phyloP scores from a whole-genome alignment of 2,113 vertebrate species.

The Aviceda subcristata region DNA sequence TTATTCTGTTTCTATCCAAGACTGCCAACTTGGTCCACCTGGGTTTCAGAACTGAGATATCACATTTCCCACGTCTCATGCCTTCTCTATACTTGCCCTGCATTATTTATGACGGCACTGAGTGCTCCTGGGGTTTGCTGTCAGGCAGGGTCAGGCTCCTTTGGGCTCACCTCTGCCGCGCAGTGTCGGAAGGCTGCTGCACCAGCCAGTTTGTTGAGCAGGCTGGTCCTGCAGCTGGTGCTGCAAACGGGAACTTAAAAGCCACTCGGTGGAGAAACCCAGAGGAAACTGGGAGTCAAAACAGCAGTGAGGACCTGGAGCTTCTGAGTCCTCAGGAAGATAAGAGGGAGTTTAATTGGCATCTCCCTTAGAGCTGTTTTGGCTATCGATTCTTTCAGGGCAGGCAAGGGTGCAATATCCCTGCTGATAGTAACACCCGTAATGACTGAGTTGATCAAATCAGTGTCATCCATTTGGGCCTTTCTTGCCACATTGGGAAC shows the following conservation, averaged over 20 bases:
- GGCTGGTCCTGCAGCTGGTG: neutral
- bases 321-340: neutral
- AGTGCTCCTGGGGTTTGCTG: slow-evolving; percentile 43
- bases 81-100: slow-evolving; percentile 54
- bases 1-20: slow-evolving; percentile 73
- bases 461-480: neutral
- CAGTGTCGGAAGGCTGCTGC: neutral
- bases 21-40: slow-evolving; percentile 69
- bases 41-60: slow-evolving; percentile 75
- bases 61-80: slow-evolving; percentile 73
- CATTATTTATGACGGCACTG: slow-evolving; percentile 72
- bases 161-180: slow-evolving; percentile 9
- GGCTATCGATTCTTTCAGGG: neutral
- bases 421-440: slow-evolving; percentile 6
- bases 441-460: slow-evolving; percentile 47
- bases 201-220: neutral
- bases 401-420: neutral
- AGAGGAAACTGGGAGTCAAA: neutral
- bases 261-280: neutral
- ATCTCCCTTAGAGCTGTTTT: neutral
- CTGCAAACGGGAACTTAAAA: neutral
- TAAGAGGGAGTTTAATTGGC: neutral
- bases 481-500: neutral
- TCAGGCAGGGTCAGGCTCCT: slow-evolving; percentile 40
- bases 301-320: neutral